Evolutionary conservation across 2,888 invertebrate species (phyloP).

Genomic region (Tenthredo scrophulariae): DNA sequence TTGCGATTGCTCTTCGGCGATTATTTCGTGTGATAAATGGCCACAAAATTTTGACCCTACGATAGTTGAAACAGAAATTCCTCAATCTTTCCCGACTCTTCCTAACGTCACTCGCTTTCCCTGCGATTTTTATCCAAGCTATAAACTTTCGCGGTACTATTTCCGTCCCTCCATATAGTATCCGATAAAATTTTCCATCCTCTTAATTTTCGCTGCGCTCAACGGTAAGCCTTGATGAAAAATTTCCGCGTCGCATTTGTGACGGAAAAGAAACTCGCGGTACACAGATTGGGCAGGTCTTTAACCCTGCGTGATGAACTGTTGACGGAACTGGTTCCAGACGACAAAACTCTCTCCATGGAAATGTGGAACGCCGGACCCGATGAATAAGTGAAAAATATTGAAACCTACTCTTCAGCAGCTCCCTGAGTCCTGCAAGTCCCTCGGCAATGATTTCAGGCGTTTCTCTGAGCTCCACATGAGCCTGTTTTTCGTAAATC

Average conservation of each 20-base stretch:
- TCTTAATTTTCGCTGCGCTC: background rate
- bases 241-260: background rate
- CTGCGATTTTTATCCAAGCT: no score
- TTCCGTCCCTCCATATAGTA: no score
- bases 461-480: constrained; percentile 85
- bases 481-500: constrained; percentile 82
- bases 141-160: no score
- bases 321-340: background rate
- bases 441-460: constrained; percentile 83
- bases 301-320: background rate
- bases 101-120: no score
- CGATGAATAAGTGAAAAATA: constrained; percentile 59
- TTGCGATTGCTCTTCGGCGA: no score
- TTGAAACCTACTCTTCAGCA: constrained; percentile 81
- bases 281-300: background rate
- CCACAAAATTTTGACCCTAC: no score
- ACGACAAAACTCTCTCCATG: background rate
- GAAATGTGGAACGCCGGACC: background rate
- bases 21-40: no score
- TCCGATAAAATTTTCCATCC: no score
- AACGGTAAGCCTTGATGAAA: background rate
- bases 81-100: no score
- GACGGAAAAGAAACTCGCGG: background rate
- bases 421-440: constrained; percentile 80
- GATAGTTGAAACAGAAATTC: no score